Percentiles rank a stretch among this genome's conserved stretches.
Evolutionary conservation across 2,797 vertebrate genomes (phyloP).

Genomic region (Orestias chungarensis): DNA sequence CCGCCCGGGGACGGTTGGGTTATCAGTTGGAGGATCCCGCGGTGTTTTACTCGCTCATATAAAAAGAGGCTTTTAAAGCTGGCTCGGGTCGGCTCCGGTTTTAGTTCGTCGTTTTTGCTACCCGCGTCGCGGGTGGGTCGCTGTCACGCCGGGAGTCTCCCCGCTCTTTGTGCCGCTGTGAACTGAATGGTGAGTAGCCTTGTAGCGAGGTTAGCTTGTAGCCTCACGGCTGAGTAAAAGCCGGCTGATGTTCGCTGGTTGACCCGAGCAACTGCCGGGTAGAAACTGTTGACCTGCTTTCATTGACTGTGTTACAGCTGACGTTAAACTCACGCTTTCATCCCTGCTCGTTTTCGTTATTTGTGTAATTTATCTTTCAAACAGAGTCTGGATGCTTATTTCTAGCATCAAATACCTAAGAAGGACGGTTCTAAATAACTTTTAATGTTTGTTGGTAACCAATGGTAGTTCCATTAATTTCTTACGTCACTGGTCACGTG

Average conservation of each 20-base stretch:
- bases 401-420: background rate
- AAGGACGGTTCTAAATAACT: background rate
- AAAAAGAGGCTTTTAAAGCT: slow-evolving; percentile 3
- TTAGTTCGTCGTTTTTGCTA: background rate
- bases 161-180: slow-evolving; percentile 40
- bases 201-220: slow-evolving; percentile 59
- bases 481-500: slow-evolving; percentile 1
- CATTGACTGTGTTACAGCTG: no score
- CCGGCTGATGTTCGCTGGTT: slow-evolving; percentile 12
- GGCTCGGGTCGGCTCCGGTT: background rate
- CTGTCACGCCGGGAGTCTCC: slow-evolving; percentile 15
- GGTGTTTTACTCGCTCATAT: slow-evolving; percentile 4
- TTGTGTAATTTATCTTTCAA: slow-evolving; percentile 22
- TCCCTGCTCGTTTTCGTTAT: slow-evolving; percentile 9
- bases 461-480: background rate
- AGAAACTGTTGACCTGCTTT: background rate
- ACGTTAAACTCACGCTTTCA: background rate
- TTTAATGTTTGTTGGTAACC: background rate
- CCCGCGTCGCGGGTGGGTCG: background rate
- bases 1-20: slow-evolving; percentile 33
- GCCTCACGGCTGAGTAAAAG: slow-evolving; percentile 45
- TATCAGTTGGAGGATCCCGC: slow-evolving; percentile 56
- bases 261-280: background rate
- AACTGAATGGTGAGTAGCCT: slow-evolving; percentile 63
- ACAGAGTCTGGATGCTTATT: slow-evolving; percentile 17